These are phyloP conservation scores for Stegastes partitus DNA, from an alignment of 2,113 vertebrate species.

Conservation along the genomic window DNA sequence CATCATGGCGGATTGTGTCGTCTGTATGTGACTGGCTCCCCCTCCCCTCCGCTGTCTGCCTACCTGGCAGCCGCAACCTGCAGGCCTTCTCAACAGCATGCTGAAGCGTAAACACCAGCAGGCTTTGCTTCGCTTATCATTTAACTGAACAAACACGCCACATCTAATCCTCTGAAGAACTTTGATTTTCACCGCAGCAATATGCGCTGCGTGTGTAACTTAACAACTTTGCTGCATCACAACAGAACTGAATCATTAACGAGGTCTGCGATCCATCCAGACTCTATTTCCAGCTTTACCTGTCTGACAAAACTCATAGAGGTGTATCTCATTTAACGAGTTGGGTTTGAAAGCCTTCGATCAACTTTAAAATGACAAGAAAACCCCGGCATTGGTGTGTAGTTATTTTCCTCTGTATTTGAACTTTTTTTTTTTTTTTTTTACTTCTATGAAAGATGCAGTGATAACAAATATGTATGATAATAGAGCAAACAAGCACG, in stretches of 20 bases:
- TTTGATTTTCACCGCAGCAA: background rate
- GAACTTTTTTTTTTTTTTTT: constrained; percentile 4
- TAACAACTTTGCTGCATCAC: background rate
- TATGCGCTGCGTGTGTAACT: background rate
- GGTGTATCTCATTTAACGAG: background rate
- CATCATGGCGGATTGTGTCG: constrained; percentile 44
- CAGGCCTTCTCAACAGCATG: constrained; percentile 36
- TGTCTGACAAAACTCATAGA: constrained; percentile 5
- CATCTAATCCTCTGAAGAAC: constrained; percentile 30
- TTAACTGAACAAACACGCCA: constrained; percentile 12
- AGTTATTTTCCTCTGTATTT: constrained; percentile 17
- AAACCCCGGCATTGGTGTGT: background rate
- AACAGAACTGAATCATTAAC: background rate
- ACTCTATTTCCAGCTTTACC: constrained; percentile 4
- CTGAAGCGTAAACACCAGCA: constrained; percentile 28
- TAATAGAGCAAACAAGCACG: constrained; percentile 41
- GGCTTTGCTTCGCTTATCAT: constrained; percentile 30
- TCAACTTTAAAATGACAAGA: background rate
- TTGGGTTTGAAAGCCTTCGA: background rate
- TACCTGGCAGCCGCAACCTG: constrained; percentile 28
- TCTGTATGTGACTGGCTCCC: constrained; percentile 24
- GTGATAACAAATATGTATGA: constrained; percentile 40
- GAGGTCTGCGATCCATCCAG: constrained; percentile 3
- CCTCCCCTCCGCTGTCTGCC: constrained; percentile 9
- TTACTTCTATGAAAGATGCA: constrained; percentile 16